These are phyloP conservation scores for Trissolcus japonicus DNA, from an alignment of 2,888 invertebrate genomes.

Conservation along the genomic window DNA sequence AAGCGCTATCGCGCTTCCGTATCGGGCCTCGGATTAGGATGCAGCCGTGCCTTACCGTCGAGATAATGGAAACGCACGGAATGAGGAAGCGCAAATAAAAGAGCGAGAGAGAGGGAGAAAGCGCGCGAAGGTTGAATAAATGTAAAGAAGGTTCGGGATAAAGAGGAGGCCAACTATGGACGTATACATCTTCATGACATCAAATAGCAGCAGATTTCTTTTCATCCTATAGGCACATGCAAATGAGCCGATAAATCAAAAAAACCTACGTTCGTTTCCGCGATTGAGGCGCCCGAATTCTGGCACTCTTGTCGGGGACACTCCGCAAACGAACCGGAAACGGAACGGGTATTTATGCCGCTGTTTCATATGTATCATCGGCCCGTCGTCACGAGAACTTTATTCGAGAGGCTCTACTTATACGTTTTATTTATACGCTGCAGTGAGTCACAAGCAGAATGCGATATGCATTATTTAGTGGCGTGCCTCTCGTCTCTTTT, in stretches of 20 bases:
- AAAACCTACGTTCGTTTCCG: conserved; percentile 19
- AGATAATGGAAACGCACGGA: conserved; percentile 62
- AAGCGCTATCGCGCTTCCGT: conserved; percentile 39
- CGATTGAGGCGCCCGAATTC: conserved; percentile 6
- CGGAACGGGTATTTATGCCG: conserved; percentile 36
- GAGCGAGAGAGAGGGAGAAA: conserved; percentile 26
- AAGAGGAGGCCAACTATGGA: conserved; percentile 45
- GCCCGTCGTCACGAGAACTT: conserved; percentile 56
- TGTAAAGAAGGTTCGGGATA: conserved; percentile 32
- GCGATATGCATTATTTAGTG: conserved; percentile 54
- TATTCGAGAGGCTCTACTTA: conserved; percentile 46
- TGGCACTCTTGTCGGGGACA: not conserved
- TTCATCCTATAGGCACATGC: conserved; percentile 64
- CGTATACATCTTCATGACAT: conserved; percentile 57
- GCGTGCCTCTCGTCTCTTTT: conserved; percentile 22
- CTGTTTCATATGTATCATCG: conserved; percentile 59
- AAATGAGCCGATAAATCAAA: conserved; percentile 70
- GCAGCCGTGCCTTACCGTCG: conserved; percentile 44
- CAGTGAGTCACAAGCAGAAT: conserved; percentile 31
- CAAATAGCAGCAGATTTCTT: conserved; percentile 58
- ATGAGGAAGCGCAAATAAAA: conserved; percentile 61
- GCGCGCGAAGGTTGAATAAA: conserved; percentile 29
- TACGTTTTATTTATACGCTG: conserved; percentile 56
- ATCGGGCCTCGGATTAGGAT: conserved; percentile 42
- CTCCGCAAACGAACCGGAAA: conserved; percentile 38